phyloP scores from a whole-genome alignment of 2,113 vertebrate genomes.

The Herpailurus yagouaroundi region DNA sequence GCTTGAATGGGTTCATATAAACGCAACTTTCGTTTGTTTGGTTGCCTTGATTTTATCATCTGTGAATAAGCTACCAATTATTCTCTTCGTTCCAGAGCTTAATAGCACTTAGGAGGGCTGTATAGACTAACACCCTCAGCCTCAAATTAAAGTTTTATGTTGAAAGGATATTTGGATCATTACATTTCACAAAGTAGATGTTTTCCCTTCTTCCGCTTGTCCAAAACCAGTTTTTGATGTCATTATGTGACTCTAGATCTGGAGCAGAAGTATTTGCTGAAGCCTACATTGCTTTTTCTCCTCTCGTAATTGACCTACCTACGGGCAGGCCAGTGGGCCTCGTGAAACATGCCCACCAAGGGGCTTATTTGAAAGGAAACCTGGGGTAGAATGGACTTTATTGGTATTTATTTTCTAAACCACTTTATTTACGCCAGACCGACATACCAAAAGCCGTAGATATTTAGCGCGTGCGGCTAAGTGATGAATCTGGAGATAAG shows the following conservation, averaged over 20 bases:
- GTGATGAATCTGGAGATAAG: background rate
- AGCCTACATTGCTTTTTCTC: background rate
- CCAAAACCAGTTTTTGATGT: background rate
- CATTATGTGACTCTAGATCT: background rate
- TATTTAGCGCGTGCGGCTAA: background rate
- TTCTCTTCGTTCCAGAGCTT: background rate
- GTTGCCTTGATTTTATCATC: conserved; percentile 1
- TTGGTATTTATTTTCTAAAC: background rate
- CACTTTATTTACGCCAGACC: background rate
- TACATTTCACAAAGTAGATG: background rate
- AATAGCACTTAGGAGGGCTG: background rate
- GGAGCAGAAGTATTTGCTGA: background rate
- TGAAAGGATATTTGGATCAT: background rate
- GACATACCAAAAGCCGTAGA: background rate
- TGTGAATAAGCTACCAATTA: background rate
- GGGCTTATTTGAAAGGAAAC: background rate
- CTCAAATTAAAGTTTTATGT: background rate
- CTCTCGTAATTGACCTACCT: background rate
- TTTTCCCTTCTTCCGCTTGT: background rate
- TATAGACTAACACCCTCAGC: background rate
- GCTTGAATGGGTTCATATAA: background rate
- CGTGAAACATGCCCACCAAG: background rate
- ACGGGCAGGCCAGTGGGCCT: background rate
- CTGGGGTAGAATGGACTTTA: background rate
- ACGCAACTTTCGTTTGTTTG: background rate